A percentile compares a stretch with the other conserved stretches of the same genome.
These are phyloP conservation scores for Forpus xanthops DNA, from an alignment of 2,797 vertebrate species.

Conservation along the genomic window DNA sequence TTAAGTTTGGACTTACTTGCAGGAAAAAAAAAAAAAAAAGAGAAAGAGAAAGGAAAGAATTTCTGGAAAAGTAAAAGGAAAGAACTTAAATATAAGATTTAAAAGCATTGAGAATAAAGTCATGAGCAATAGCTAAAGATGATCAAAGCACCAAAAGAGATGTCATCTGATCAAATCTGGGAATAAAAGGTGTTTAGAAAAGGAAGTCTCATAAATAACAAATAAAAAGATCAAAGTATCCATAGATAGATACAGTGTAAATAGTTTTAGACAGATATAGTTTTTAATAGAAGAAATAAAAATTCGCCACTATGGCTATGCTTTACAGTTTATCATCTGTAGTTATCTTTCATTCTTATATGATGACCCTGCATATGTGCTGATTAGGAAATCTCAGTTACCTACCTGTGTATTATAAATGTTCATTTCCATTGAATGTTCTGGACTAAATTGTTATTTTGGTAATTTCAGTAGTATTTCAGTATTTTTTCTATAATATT, in stretches of 20 bases:
- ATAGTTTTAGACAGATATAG: not conserved
- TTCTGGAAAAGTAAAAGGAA: not conserved
- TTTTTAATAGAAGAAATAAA: not conserved
- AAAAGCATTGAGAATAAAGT: not conserved
- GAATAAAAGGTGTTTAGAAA: not conserved
- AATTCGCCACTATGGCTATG: not conserved
- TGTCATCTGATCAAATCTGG: not conserved
- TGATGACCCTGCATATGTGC: not conserved
- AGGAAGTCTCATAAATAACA: not conserved
- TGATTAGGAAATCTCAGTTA: not conserved
- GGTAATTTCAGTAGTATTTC: not conserved
- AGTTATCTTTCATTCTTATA: not conserved
- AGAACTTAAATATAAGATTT: not conserved
- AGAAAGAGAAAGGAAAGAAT: not conserved
- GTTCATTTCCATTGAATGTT: not conserved
- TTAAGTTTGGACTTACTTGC: not conserved
- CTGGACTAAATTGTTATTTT: not conserved
- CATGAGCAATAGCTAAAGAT: not conserved
- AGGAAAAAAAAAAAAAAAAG: not conserved
- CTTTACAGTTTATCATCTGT: not conserved
- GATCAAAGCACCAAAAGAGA: not conserved
- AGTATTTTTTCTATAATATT: constrained; percentile 1
- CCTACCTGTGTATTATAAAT: not conserved
- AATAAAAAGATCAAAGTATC: not conserved
- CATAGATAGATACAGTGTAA: not conserved